A percentile compares a stretch with the other conserved stretches of the same genome.
phyloP scores from a whole-genome alignment of 1,140 invertebrate genomes.

The Cotesia typhae region DNA sequence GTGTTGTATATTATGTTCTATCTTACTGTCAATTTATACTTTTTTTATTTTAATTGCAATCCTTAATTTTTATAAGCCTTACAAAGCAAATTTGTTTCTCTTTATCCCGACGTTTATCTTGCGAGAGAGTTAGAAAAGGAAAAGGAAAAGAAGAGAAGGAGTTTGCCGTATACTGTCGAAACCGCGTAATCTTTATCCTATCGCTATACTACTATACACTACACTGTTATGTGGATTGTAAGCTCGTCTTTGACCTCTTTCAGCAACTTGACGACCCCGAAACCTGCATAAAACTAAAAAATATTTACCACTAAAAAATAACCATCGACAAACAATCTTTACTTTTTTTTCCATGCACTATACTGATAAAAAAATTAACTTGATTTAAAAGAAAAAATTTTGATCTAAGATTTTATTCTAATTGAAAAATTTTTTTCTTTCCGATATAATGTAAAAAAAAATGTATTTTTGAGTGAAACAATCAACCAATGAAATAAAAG shows the following conservation, averaged over 20 bases:
- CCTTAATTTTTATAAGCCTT: not conserved
- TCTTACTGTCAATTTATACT: not conserved
- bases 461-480: too few relatives aligned
- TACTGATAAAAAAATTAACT: too few relatives aligned
- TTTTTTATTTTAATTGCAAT: not conserved
- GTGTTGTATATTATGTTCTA: too few relatives aligned
- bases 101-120: conserved; percentile 4
- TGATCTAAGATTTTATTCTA: too few relatives aligned
- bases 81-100: conserved; percentile 7
- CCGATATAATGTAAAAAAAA: too few relatives aligned
- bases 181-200: conserved; percentile 7
- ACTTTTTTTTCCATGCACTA: too few relatives aligned
- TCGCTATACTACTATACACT: not conserved
- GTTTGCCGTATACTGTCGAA: conserved; percentile 1
- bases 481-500: too few relatives aligned
- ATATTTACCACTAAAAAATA: not conserved
- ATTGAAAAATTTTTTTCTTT: too few relatives aligned
- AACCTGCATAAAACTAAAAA: not conserved
- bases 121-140: not conserved
- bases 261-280: conserved; percentile 5
- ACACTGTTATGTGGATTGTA: too few relatives aligned
- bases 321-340: not conserved
- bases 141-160: not conserved
- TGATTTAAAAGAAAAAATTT: too few relatives aligned
- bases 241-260: not conserved